These are phyloP conservation scores for Lamprologus speciosus DNA, from an alignment of 2,113 vertebrate species.

Conservation along the genomic window DNA sequence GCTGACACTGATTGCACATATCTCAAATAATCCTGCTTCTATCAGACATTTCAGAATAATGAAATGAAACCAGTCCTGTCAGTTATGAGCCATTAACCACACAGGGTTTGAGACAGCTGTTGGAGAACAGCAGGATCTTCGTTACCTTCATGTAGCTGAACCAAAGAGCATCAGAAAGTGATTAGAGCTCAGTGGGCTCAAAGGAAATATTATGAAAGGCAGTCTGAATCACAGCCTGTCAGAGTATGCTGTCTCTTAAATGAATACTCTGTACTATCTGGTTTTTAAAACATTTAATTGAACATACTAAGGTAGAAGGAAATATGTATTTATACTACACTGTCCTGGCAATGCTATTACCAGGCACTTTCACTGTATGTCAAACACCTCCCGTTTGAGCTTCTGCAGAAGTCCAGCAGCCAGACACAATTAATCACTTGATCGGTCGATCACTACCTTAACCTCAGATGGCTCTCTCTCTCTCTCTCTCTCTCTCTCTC, in stretches of 20 bases:
- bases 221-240: not conserved
- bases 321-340: not conserved
- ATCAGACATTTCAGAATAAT: not conserved
- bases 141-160: not conserved
- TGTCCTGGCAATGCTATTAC: not conserved
- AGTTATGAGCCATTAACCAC: not conserved
- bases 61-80: not conserved
- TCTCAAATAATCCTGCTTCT: not conserved
- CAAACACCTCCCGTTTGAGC: not conserved
- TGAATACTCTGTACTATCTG: not conserved
- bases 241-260: not conserved
- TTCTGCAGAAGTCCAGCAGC: not conserved
- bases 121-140: not conserved
- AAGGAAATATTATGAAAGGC: not conserved
- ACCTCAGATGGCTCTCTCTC: not conserved
- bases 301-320: not conserved
- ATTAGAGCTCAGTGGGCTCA: not conserved
- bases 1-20: not conserved
- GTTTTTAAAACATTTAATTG: not conserved
- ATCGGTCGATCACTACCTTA: not conserved
- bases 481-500: not conserved
- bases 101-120: not conserved
- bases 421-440: not conserved
- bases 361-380: not conserved
- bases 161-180: not conserved